Evolutionary conservation across 2,113 vertebrate genomes (phyloP).

Genomic region (Oplegnathus fasciatus): DNA sequence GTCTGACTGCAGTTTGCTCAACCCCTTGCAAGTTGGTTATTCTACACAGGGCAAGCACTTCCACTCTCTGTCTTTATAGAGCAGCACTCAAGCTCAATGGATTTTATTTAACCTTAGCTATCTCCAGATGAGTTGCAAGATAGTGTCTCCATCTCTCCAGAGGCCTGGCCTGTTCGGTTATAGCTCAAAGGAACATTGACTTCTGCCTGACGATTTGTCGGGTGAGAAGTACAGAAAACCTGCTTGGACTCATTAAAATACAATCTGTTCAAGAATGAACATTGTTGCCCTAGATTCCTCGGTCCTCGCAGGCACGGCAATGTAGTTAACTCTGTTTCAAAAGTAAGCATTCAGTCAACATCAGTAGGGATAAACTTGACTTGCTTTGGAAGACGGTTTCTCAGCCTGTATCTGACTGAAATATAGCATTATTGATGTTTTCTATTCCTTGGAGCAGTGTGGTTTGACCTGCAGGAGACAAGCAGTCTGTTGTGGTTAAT

Average conservation of each 20-base stretch:
- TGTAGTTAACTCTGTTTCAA: constrained; percentile 50
- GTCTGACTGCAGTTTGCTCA: constrained; percentile 42
- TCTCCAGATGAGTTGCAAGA: constrained; percentile 59
- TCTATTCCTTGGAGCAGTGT: constrained; percentile 20
- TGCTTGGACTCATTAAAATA: constrained; percentile 62
- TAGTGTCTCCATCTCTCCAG: constrained; percentile 56
- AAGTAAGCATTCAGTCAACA: constrained; percentile 50
- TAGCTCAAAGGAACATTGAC: constrained; percentile 67
- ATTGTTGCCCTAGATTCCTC: constrained; percentile 55
- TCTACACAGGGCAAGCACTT: constrained; percentile 47
- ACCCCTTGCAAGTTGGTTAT: constrained; percentile 31
- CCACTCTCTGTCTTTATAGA: constrained; percentile 45
- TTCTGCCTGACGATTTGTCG: constrained; percentile 46
- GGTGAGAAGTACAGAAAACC: constrained; percentile 41
- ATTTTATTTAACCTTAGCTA: constrained; percentile 74
- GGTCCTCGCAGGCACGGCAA: constrained; percentile 45
- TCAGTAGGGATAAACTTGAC: constrained; percentile 32
- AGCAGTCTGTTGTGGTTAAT: constrained; percentile 38
- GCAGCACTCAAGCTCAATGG: constrained; percentile 52
- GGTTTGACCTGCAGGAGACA: constrained; percentile 52
- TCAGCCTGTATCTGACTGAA: constrained; percentile 30
- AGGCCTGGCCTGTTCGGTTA: constrained; percentile 41
- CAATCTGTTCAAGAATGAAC: constrained; percentile 36
- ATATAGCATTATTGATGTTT: constrained; percentile 51
- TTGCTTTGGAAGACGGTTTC: constrained; percentile 26